A percentile compares a stretch with the other conserved stretches of the same genome.
Evolutionary conservation across 1,140 invertebrate species (phyloP).

Genomic region (Papilio xuthus): DNA sequence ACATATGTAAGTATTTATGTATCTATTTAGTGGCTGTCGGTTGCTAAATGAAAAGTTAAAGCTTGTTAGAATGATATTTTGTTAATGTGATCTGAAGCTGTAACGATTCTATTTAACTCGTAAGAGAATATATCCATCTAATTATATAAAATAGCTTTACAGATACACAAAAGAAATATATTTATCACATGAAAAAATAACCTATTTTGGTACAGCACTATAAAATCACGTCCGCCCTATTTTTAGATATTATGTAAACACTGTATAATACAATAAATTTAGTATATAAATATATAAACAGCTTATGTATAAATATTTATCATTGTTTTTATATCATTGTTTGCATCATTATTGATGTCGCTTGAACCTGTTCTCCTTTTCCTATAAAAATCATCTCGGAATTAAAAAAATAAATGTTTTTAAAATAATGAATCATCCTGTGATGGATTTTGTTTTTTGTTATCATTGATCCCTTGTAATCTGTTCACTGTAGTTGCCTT

Average conservation of each 20-base stretch:
- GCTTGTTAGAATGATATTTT: conserved; percentile 70
- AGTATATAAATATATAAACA: conserved; percentile 16
- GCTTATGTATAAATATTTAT: conserved; percentile 29
- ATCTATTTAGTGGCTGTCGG: conserved; percentile 62
- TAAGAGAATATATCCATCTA: conserved; percentile 40
- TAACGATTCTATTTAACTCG: conserved; percentile 49
- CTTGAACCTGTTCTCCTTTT: conserved; percentile 4
- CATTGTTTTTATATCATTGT: conserved; percentile 27
- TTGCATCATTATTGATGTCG: conserved; percentile 35
- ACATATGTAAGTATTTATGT: conserved; percentile 57
- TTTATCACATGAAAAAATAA: conserved; percentile 59
- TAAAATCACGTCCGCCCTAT: conserved; percentile 72
- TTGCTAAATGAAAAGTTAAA: conserved; percentile 53
- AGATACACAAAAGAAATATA: conserved; percentile 57
- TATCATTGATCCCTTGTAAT: conserved; percentile 61
- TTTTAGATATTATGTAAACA: conserved; percentile 64
- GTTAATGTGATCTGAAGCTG: conserved; percentile 78
- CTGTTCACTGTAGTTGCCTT: conserved; percentile 82
- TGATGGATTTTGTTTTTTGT: conserved; percentile 40
- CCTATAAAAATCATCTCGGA: conserved; percentile 25
- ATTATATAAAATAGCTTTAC: conserved; percentile 36
- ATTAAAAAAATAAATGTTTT: conserved; percentile 4
- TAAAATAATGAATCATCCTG: background rate
- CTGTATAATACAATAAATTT: conserved; percentile 35
- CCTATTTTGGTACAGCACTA: conserved; percentile 76